Percentiles rank a stretch among this genome's conserved stretches.
Evolutionary conservation across 2,113 vertebrate species (phyloP).

Genomic region (Ceyx margarethae): DNA sequence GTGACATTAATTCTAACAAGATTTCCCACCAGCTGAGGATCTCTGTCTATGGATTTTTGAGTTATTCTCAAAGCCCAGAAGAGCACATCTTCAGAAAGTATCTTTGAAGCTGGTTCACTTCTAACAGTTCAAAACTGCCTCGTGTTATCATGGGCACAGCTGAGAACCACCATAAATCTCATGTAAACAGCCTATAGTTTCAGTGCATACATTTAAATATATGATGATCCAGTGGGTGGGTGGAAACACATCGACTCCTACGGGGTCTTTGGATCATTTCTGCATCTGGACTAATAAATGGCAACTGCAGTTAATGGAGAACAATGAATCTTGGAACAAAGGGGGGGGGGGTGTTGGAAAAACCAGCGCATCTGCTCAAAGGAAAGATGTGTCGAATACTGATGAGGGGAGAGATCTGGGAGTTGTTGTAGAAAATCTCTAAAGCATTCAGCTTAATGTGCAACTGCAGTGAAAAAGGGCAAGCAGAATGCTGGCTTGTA

Average conservation of each 20-base stretch:
- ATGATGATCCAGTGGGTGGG: not conserved
- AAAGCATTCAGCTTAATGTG: conserved; percentile 70
- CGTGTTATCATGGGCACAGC: not conserved
- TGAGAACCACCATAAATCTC: conserved; percentile 29
- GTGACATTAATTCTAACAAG: conserved; percentile 15
- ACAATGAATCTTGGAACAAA: conserved; percentile 72
- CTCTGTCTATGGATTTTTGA: not conserved
- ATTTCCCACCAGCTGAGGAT: conserved; percentile 21
- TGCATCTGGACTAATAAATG: conserved; percentile 63
- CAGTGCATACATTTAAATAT: conserved; percentile 16
- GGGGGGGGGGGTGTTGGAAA: not conserved
- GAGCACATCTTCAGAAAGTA: not conserved
- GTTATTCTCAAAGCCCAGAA: not conserved
- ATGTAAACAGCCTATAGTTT: not conserved
- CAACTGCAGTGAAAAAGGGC: conserved; percentile 55
- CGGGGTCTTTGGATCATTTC: conserved; percentile 17
- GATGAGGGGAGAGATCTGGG: conserved; percentile 69
- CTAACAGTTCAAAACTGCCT: not conserved
- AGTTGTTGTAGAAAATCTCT: conserved; percentile 71
- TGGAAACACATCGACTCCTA: not conserved
- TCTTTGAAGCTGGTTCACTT: conserved; percentile 11
- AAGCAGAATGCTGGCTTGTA: conserved; percentile 19
- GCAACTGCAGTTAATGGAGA: conserved; percentile 60
- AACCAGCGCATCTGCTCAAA: conserved; percentile 65
- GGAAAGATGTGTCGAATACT: conserved; percentile 70